Conservation (phyloP, 2,888 invertebrate species). For the Melanargia galathea region DNA sequence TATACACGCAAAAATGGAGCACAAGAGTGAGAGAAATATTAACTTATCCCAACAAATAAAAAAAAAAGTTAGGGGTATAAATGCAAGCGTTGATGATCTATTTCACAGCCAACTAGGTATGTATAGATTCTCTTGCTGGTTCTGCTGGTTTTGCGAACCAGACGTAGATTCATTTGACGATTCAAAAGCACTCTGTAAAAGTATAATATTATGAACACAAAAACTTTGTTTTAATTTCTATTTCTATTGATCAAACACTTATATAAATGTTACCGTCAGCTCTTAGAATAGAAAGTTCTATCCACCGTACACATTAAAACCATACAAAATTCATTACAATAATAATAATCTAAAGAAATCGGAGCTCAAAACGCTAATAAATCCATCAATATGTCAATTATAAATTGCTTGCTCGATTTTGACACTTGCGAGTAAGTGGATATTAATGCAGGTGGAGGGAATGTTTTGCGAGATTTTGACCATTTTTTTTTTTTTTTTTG, state of each 20-base stretch:
- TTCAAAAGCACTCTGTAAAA: too few relatives aligned
- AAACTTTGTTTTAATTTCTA: too few relatives aligned
- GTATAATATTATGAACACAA: too few relatives aligned
- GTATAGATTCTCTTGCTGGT: too few relatives aligned
- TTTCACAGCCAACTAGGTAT: too few relatives aligned
- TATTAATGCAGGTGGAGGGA: neutral
- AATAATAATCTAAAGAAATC: neutral
- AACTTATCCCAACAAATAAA: too few relatives aligned
- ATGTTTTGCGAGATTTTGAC: neutral
- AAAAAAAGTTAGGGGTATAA: too few relatives aligned
- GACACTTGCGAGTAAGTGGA: slow-evolving; percentile 6
- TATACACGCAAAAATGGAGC: too few relatives aligned
- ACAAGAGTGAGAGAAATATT: too few relatives aligned
- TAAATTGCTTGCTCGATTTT: slow-evolving; percentile 1
- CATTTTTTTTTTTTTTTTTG: neutral
- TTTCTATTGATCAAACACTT: neutral
- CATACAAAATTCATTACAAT: slow-evolving; percentile 15
- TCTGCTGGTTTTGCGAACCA: too few relatives aligned
- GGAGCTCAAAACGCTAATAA: neutral
- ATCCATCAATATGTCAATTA: neutral
- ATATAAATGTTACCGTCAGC: slow-evolving; percentile 4
- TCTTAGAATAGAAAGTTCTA: slow-evolving; percentile 7
- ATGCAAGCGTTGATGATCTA: too few relatives aligned
- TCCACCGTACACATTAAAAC: slow-evolving; percentile 1
- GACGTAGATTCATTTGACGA: too few relatives aligned